phyloP scores from a whole-genome alignment of 2,113 vertebrate genomes.

The Leptodactylus fuscus region DNA sequence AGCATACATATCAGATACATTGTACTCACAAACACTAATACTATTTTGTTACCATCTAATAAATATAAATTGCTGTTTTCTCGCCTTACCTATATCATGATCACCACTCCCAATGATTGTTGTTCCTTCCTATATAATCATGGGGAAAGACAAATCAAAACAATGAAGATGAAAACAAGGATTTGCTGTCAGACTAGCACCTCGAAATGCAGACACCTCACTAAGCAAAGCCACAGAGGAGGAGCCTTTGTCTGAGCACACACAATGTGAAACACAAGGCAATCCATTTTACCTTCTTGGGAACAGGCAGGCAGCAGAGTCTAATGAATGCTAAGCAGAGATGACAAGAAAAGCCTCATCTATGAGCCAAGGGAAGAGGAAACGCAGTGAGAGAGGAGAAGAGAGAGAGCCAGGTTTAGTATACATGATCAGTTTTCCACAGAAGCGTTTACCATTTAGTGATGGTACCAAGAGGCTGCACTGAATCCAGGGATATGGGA shows the following conservation, averaged over 20 bases:
- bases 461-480: neutral
- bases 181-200: constrained; percentile 11
- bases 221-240: neutral
- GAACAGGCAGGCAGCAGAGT: constrained; percentile 71
- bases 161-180: neutral
- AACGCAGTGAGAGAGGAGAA: constrained; percentile 35
- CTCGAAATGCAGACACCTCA: constrained; percentile 16
- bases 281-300: constrained; percentile 72
- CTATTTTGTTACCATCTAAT: neutral
- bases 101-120: constrained; percentile 90
- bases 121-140: constrained; percentile 84
- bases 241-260: constrained; percentile 21
- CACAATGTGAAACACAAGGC: constrained; percentile 31
- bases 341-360: constrained; percentile 50
- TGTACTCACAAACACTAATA: too few relatives aligned
- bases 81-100: constrained; percentile 88
- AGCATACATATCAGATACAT: too few relatives aligned
- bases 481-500: neutral
- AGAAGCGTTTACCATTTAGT: neutral
- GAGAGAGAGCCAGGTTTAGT: neutral
- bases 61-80: neutral
- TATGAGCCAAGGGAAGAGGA: neutral
- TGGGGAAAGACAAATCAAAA: neutral
- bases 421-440: neutral
- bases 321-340: constrained; percentile 73